Conservation (phyloP, 2,797 vertebrate species). For the Darevskia nairensis region DNA sequence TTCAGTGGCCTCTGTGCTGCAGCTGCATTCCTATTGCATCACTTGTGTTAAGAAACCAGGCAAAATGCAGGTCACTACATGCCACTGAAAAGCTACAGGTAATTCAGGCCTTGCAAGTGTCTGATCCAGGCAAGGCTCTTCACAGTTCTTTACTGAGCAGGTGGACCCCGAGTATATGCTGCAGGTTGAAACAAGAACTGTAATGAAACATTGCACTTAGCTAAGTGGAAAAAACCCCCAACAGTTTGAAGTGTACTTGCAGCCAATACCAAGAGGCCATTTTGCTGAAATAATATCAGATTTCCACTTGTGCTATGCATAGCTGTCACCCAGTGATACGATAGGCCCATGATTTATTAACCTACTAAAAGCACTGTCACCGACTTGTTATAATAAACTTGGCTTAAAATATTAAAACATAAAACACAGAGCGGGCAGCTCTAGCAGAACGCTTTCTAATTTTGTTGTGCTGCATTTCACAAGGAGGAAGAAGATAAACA, state of each 20-base stretch:
- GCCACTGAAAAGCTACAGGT: background rate
- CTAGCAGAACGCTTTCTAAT: conserved; percentile 67
- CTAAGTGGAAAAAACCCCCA: conserved; percentile 52
- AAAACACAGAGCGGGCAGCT: conserved; percentile 66
- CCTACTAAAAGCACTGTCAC: conserved; percentile 83
- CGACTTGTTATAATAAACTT: conserved; percentile 82
- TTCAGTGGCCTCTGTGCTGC: background rate
- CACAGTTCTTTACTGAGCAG: background rate
- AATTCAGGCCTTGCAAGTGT: background rate
- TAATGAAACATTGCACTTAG: conserved; percentile 35
- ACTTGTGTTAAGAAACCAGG: background rate
- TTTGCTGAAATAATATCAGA: conserved; percentile 77
- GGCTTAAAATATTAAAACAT: conserved; percentile 72
- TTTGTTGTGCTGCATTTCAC: conserved; percentile 70
- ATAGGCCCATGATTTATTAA: conserved; percentile 83
- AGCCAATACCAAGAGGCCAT: conserved; percentile 70
- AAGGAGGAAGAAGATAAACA: conserved; percentile 76
- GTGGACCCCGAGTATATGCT: background rate
- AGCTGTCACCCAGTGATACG: conserved; percentile 81
- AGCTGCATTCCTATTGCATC: background rate
- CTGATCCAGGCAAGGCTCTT: background rate
- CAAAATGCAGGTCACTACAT: background rate
- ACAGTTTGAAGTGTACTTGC: conserved; percentile 63
- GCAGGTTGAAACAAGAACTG: background rate
- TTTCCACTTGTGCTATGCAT: conserved; percentile 77